phyloP scores from a whole-genome alignment of 2,113 vertebrate species.

The Muntiacus muntjak region DNA sequence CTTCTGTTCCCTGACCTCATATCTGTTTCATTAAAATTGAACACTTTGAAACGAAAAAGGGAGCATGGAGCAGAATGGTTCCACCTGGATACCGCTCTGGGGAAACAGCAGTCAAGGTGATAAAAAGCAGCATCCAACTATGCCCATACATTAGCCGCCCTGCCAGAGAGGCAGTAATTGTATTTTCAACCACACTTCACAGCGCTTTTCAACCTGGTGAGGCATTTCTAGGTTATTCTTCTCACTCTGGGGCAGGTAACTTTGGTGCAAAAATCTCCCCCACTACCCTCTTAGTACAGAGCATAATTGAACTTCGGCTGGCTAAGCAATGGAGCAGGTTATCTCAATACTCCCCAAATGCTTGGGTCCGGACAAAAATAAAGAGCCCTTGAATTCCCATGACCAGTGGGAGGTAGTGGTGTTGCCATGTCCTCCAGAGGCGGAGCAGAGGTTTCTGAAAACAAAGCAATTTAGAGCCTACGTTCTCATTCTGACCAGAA shows the following conservation, averaged over 20 bases:
- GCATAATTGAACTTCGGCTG: neutral
- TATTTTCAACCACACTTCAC: slow-evolving; percentile 1
- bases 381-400: neutral
- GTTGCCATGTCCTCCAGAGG: neutral
- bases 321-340: neutral
- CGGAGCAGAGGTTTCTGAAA: neutral
- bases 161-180: neutral
- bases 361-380: neutral
- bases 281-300: neutral
- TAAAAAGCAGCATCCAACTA: neutral
- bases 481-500: neutral
- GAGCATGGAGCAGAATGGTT: neutral
- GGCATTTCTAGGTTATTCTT: slow-evolving; percentile 32
- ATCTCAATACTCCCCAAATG: neutral
- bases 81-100: slow-evolving; percentile 50
- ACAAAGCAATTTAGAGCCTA: neutral
- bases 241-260: slow-evolving; percentile 6
- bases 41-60: slow-evolving; percentile 23
- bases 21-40: slow-evolving; percentile 66
- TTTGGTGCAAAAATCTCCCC: slow-evolving; percentile 8
- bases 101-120: slow-evolving; percentile 46
- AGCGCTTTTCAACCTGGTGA: neutral
- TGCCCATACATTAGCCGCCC: neutral
- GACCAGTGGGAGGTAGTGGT: neutral
- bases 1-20: slow-evolving; percentile 67